phyloP scores from a whole-genome alignment of 2,888 invertebrate genomes.

The Poecilobothrus nobilitatus region DNA sequence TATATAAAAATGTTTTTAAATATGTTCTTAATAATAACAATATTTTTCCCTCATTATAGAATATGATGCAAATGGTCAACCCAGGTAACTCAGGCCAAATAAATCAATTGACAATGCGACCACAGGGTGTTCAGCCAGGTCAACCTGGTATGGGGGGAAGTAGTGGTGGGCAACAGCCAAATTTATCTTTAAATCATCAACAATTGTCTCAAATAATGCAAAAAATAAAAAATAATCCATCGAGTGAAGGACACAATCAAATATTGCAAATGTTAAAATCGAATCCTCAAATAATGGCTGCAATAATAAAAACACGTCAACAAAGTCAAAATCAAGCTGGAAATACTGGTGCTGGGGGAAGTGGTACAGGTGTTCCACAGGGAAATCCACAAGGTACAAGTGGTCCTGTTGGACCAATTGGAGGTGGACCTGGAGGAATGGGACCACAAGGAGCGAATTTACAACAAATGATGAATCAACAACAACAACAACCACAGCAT shows the following conservation, averaged over 20 bases:
- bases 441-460: slow-evolving; percentile 34
- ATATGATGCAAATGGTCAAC: slow-evolving; percentile 40
- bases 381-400: slow-evolving; percentile 19
- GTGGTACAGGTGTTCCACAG: slow-evolving; percentile 16
- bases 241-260: slow-evolving; percentile 86
- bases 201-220: slow-evolving; percentile 80
- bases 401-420: slow-evolving; percentile 15
- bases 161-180: slow-evolving; percentile 40
- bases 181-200: slow-evolving; percentile 44
- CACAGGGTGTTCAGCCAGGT: slow-evolving; percentile 43
- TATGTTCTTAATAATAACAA: slow-evolving; percentile 12
- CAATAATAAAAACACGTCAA: slow-evolving; percentile 83
- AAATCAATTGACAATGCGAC: slow-evolving; percentile 43
- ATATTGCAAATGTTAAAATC: slow-evolving; percentile 82
- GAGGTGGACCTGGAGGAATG: slow-evolving; percentile 24
- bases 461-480: slow-evolving; percentile 42
- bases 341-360: slow-evolving; percentile 14
- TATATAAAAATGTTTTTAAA: slow-evolving; percentile 17
- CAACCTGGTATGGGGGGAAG: slow-evolving; percentile 25
- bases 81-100: slow-evolving; percentile 27
- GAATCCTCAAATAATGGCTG: slow-evolving; percentile 92
- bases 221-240: slow-evolving; percentile 80
- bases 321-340: slow-evolving; percentile 39
- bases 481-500: slow-evolving; percentile 41
- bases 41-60: slow-evolving; percentile 25